Evolutionary conservation across 2,797 vertebrate genomes (phyloP).

Genomic region (Dicrostonyx torquatus): DNA sequence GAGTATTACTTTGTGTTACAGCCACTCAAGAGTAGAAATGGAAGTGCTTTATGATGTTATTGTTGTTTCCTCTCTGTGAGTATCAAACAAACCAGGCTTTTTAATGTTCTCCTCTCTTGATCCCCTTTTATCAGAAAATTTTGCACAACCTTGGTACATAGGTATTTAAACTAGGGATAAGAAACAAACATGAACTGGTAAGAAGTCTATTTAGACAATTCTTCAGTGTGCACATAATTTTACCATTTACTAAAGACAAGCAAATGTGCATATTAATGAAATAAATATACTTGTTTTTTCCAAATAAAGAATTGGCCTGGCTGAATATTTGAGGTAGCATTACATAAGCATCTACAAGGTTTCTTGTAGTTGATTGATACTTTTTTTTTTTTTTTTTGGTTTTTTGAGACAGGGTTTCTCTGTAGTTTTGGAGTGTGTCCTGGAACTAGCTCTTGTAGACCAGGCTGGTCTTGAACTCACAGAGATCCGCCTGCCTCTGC

Average conservation of each 20-base stretch:
- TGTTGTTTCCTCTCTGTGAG: neutral
- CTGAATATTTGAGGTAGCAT: neutral
- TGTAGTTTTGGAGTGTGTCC: too few species aligned
- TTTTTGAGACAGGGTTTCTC: too few species aligned
- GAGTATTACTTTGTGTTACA: slow-evolving; percentile 18
- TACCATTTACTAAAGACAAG: neutral
- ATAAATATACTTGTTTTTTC: neutral
- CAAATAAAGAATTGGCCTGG: neutral
- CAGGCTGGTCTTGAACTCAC: too few species aligned
- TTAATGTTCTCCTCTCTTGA: neutral
- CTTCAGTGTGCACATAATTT: neutral
- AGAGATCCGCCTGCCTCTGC: too few species aligned
- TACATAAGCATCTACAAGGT: neutral
- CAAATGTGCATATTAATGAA: neutral
- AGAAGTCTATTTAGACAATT: neutral
- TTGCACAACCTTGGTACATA: neutral
- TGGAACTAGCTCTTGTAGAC: too few species aligned
- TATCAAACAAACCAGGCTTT: neutral
- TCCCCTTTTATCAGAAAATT: neutral
- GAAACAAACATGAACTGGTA: neutral
- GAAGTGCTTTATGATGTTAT: neutral
- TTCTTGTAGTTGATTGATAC: neutral
- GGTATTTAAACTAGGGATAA: neutral
- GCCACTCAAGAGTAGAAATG: neutral
- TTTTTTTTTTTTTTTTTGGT: too few species aligned